Evolutionary conservation across 2,888 invertebrate species (phyloP).

Genomic region (Rhodophaea formosa): DNA sequence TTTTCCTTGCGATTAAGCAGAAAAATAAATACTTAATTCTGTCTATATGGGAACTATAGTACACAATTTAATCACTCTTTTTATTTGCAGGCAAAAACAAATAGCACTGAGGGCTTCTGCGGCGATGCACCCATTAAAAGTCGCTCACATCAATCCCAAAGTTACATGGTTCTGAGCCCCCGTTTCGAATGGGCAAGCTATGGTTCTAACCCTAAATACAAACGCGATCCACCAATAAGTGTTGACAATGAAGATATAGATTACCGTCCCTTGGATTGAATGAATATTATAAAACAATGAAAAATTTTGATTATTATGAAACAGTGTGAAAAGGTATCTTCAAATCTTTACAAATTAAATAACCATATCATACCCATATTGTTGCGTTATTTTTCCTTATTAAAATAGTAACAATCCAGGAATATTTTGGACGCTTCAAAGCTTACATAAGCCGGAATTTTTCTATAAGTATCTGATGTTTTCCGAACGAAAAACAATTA

Average conservation of each 20-base stretch:
- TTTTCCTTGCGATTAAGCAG: no score
- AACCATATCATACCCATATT: no score
- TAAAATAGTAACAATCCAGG: no score
- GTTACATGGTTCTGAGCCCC: slow-evolving; percentile 18
- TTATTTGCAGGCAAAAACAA: slow-evolving; percentile 29
- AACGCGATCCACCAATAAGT: slow-evolving; percentile 55
- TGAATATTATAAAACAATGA: neutral
- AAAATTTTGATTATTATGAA: neutral
- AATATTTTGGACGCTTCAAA: no score
- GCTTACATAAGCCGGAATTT: no score
- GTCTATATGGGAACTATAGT: no score
- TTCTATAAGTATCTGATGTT: no score
- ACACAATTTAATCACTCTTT: neutral
- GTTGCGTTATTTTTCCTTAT: no score
- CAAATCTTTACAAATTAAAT: neutral
- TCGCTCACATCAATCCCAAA: neutral
- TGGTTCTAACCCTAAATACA: slow-evolving; percentile 42
- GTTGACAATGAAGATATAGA: slow-evolving; percentile 47
- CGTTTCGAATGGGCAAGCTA: slow-evolving; percentile 15
- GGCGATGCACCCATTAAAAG: slow-evolving; percentile 7
- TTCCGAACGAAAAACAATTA: no score
- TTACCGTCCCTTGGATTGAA: slow-evolving; percentile 32
- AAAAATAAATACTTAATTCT: no score
- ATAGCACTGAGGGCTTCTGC: neutral
- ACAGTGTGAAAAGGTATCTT: neutral